These are phyloP conservation scores for Chiridota heheva DNA, from an alignment of 35 echinoderm and acorn worm species.

Conservation along the genomic window DNA sequence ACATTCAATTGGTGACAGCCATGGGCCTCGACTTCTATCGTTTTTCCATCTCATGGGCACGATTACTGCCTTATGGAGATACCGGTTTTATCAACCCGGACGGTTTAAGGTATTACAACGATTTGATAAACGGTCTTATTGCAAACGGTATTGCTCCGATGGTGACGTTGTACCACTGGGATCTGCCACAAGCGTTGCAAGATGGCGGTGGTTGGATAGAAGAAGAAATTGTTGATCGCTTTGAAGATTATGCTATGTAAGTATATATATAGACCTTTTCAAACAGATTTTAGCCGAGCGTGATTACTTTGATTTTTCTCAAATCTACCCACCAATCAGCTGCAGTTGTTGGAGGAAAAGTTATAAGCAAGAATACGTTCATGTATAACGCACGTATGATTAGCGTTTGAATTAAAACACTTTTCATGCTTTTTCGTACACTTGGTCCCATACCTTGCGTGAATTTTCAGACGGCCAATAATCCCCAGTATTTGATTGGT, in stretches of 20 bases:
- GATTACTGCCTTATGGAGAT: conserved; percentile 67
- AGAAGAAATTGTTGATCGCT: conserved; percentile 42
- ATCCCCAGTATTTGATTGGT: no score
- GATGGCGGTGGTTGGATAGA: conserved; percentile 58
- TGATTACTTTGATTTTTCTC: background rate
- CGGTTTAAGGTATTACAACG: conserved; percentile 62
- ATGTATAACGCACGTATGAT: background rate
- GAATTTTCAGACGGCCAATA: no score
- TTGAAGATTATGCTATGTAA: conserved; percentile 77
- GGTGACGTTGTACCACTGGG: conserved; percentile 86
- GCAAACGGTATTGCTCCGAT: conserved; percentile 59
- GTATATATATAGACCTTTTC: no score
- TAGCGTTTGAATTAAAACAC: no score
- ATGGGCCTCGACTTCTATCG: conserved; percentile 66
- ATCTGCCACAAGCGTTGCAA: conserved; percentile 62
- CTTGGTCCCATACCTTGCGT: no score
- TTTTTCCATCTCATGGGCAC: conserved; percentile 78
- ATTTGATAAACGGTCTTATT: conserved; percentile 59
- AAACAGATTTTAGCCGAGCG: conserved; percentile 41
- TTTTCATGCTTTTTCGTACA: no score
- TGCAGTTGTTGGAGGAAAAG: background rate
- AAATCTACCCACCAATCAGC: background rate
- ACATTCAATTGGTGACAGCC: conserved; percentile 49
- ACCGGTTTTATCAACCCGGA: conserved; percentile 41
- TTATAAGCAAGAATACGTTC: background rate